These are phyloP conservation scores for Aurelia sp. DNA, from an alignment of 30 jellyfish, hydroid and myxozoan genomes.

Conservation along the genomic window DNA sequence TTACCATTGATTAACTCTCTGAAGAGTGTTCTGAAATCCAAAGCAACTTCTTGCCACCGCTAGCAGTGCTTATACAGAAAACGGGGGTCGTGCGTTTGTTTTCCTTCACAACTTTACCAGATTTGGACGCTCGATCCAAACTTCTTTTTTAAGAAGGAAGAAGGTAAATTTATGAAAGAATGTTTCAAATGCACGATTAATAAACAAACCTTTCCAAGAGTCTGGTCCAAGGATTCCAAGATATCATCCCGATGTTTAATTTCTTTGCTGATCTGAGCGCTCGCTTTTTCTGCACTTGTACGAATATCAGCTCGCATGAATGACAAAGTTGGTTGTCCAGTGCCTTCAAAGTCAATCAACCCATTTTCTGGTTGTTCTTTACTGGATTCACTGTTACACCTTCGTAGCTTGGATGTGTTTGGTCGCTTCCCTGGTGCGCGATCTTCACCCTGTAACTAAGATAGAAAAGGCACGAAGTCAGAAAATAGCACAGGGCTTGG, in stretches of 20 bases:
- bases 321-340: slow-evolving; percentile 46
- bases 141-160: too few relatives aligned
- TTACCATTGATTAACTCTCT: too few relatives aligned
- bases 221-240: slow-evolving; percentile 7
- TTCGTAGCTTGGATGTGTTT: slow-evolving; percentile 47
- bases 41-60: too few relatives aligned
- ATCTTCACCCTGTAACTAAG: slow-evolving; percentile 68
- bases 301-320: slow-evolving; percentile 64
- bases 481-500: background rate
- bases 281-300: background rate
- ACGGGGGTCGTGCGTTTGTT: too few relatives aligned
- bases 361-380: slow-evolving; percentile 65
- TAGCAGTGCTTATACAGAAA: too few relatives aligned
- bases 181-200: too few relatives aligned
- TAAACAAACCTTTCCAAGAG: slow-evolving; percentile 29
- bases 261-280: background rate
- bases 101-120: too few relatives aligned
- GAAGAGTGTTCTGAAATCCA: too few relatives aligned
- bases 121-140: too few relatives aligned
- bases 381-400: slow-evolving; percentile 76
- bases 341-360: slow-evolving; percentile 33
- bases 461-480: background rate
- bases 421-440: slow-evolving; percentile 83
- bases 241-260: slow-evolving; percentile 14
- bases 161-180: too few relatives aligned